Evolutionary conservation across 2,797 vertebrate genomes (phyloP), one percentile per base, ranked within the genome.

Genomic region (Premnoplex brunnescens): DNA sequence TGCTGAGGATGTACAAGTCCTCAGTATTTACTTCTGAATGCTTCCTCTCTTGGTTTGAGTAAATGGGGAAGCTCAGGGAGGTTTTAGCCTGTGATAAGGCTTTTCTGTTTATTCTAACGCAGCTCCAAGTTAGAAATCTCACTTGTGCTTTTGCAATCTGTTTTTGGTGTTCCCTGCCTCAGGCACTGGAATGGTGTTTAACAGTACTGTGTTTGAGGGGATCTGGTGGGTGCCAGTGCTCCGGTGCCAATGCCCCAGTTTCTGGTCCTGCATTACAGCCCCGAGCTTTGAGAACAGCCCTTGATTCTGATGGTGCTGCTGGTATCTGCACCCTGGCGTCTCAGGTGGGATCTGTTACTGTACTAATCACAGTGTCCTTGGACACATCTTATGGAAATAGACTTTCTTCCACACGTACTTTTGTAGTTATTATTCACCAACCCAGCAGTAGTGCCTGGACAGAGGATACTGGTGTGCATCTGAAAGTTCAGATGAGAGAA

Each of bases 11-110:
- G 19, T 89, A 21, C 24, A 81, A 79, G 17, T 66, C 59, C 43
- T 66, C 30, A 6, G 19, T 74, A 48, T 56, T 77, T 91, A 68
- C 76, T 64, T 91, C 56, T 80, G 87, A 78, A 49, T 55, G 43
- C 82, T 96, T 95, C 93, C 56, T 78, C 91, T 92, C 80, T 81
- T 82, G 75, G 27, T 83, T 92, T 88, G 55, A 43, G 71, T 64
- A 89, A 85, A 79, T 48, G 60, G 21, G 66, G 88, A 95, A 96
- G 79, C 49, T n/a, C 37, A 63, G 51, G 60, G 64, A 74, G 18
- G 12, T 74, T 83, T 41, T 56, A 76, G 32, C 12, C 48, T 73
- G 7, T 32, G 49, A 56, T 59, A 56, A 28, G 9, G 12, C 30
- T 74, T n/a, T 52, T 78, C 49, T 55, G 21, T 86, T 81, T 67